Evolutionary conservation across 1,140 invertebrate genomes (phyloP), one percentile per base, ranked within the genome.

Genomic region (Pectinophora gossypiella): DNA sequence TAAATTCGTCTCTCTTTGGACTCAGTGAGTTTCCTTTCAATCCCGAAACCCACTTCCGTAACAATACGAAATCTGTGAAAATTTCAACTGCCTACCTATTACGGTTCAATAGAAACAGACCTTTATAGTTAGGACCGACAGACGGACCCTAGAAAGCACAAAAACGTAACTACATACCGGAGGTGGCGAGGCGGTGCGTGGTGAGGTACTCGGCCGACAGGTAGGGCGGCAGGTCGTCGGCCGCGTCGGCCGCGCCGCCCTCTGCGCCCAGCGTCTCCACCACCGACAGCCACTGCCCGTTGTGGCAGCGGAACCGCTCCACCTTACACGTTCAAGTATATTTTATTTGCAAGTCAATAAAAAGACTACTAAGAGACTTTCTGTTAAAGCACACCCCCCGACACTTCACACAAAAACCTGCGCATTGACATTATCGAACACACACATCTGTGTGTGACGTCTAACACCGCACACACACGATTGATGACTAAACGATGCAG

Each of bases 211-310:
- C 92, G 36, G 91, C 91, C 64, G 91, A 93, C 32, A 93, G 87
- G 80, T 93, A 94, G 0, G 92, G 91, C 35, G 93, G 92, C 36
- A 94, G 75, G 69, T 92, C 92, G 47, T 88, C 87, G 22, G 70
- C 66, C 32, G 78, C 87, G 58, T 90, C 86, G 0, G 89, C 89
- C 1, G 87, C 77, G 19, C 89, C 85, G 22, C 79, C 72, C 32
- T 84, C 87, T 44, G 86, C 87, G 21, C 76, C 79, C 38, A 89
- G 77, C 51, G 89, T 88, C 73, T 95, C 95, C 19, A 99, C 96
- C 94, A 99, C 98, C 68, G 97, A 96, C 43, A 99, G 85, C 98
- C 98, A 99, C 76, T 99, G 97, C 0, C 95, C 94, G 87, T 99
- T 99, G 83, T 99, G 97, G 79, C 95, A 96, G 16, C 96, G 90